Evolutionary conservation across 53 echinoderm and acorn worm genomes (phyloP), one percentile per base, ranked within the genome.

Genomic region (Crossaster papposus): DNA sequence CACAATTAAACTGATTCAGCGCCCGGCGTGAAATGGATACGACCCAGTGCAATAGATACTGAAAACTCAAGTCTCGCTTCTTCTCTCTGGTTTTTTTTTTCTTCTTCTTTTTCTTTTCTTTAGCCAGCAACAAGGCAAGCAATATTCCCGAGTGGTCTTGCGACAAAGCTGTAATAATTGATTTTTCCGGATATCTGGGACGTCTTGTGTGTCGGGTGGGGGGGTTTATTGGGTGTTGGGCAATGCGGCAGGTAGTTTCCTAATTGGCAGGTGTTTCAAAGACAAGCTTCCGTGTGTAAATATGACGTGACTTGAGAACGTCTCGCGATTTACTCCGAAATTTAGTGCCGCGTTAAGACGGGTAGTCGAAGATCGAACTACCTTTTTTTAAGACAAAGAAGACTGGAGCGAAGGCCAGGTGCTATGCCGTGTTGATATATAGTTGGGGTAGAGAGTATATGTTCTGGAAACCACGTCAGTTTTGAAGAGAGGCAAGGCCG

Each of bases 101-200:
- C 58, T 73, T 81, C 80, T 10, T 54, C 62, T 13, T 13, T 52
- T 52, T 13, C 53, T 10, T 52, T 72, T 71, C 81, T 81, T 88
- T 34, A 54, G 58, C 34, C 62, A 72, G 81, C 82, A 81, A 90
- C 81, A 90, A 81, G 65, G 71, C 81, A 65, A 81, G 90, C 80
- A 81, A 73, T 80, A 90, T 81, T 74, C 90, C 81, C 79, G 72
- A 89, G 89, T 89, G 89, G 80, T 90, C 81, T 18, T 51, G 51
- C 90, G 83, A 90, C 90, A 83, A 90, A 82, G 83, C 83, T 83
- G 90, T 78, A 90, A 90, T 90, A 90, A 90, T 90, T 90, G 90
- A 90, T 90, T 90, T 81, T 75, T 82, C 83, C 82, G 80, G 90
- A 82, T 54, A 90, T 90, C 82, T 90, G 83, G 90, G 83, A 90